phyloP scores from a whole-genome alignment of 37 sponge, comb jelly and placozoan genomes.

The Mnemiopsis leidyi region DNA sequence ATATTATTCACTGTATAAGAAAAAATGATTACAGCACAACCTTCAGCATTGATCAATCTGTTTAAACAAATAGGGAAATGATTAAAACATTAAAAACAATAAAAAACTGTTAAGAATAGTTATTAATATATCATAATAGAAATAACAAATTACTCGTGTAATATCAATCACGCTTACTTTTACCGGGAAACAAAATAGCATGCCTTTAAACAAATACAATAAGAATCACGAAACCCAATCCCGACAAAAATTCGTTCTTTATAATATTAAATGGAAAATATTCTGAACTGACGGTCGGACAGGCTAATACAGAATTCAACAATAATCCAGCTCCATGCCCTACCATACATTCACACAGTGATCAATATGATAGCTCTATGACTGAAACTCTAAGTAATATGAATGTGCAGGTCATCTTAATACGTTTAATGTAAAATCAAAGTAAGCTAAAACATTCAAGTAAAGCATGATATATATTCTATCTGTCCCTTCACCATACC shows the following conservation, averaged over 20 bases:
- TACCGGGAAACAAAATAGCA: not conserved
- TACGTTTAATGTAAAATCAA: no score
- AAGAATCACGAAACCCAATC: not conserved
- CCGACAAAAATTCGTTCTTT: not conserved
- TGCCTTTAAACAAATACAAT: not conserved
- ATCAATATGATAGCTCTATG: no score
- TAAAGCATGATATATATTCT: no score
- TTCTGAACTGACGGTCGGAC: no score
- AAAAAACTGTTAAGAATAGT: not conserved
- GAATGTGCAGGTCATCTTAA: no score
- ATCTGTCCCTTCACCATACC: no score
- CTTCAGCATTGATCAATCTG: not conserved
- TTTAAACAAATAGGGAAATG: not conserved
- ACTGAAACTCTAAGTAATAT: no score
- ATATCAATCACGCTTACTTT: not conserved
- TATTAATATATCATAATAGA: not conserved
- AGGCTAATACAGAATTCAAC: no score
- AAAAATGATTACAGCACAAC: not conserved
- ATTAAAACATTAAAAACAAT: not conserved
- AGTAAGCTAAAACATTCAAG: no score
- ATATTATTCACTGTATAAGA: not conserved
- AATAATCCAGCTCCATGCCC: no score
- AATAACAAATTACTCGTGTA: not conserved
- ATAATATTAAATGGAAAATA: no score
- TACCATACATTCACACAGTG: no score